Percentiles rank a stretch among this genome's conserved stretches.
Evolutionary conservation across 2,888 invertebrate genomes (phyloP).

Genomic region (Anorthoa munda): DNA sequence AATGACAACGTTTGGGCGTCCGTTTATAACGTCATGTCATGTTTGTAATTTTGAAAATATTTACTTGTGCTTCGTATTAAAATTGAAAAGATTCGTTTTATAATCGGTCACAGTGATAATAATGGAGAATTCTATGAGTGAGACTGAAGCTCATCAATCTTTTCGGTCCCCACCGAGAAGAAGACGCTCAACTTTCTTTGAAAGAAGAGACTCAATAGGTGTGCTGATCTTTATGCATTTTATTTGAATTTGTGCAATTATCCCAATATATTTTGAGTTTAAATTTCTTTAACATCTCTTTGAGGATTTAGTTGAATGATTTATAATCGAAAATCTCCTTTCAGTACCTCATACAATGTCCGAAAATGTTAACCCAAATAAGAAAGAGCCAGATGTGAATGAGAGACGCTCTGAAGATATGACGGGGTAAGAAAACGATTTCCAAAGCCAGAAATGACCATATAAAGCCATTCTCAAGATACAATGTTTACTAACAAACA

Average conservation of each 20-base stretch:
- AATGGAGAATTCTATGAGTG: conserved; percentile 82
- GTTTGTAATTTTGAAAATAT: conserved; percentile 70
- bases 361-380: conserved; percentile 71
- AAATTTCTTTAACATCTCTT: not conserved
- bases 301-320: conserved; percentile 1
- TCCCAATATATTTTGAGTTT: not conserved
- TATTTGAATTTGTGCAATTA: conserved; percentile 36
- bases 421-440: conserved; percentile 69
- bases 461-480: no score
- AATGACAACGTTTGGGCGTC: conserved; percentile 73
- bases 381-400: conserved; percentile 65
- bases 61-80: conserved; percentile 49
- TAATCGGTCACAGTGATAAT: conserved; percentile 36
- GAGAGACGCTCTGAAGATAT: conserved; percentile 75
- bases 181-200: conserved; percentile 87
- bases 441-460: not conserved
- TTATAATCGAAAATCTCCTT: conserved; percentile 57
- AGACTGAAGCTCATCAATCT: conserved; percentile 77
- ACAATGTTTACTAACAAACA: no score
- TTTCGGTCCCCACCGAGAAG: conserved; percentile 84
- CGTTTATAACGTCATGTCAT: conserved; percentile 73
- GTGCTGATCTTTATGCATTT: conserved; percentile 46
- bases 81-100: conserved; percentile 21
- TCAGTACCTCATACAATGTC: conserved; percentile 76
- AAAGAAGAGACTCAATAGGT: conserved; percentile 85